Evolutionary conservation across 1,140 invertebrate species (phyloP).

Genomic region (Dendrolimus punctatus): DNA sequence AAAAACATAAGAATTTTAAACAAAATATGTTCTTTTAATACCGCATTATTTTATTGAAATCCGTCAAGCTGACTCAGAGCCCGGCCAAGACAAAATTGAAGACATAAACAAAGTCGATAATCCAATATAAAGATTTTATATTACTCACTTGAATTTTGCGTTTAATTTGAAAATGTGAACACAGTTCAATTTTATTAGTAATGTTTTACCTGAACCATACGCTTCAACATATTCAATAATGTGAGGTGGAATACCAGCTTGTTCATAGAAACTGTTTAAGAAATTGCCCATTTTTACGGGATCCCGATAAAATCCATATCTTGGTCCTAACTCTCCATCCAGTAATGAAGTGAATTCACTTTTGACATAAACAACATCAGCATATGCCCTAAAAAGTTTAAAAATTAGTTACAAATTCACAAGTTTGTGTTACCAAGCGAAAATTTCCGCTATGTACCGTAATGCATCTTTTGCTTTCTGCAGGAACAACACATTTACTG

Average conservation of each 20-base stretch:
- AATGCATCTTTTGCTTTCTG: constrained; percentile 83
- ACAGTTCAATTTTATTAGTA: too few species aligned
- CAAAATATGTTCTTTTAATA: too few species aligned
- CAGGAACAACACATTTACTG: constrained; percentile 81
- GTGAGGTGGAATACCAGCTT: constrained; percentile 74
- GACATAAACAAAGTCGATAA: too few species aligned
- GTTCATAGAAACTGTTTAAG: constrained; percentile 74
- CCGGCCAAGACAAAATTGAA: too few species aligned
- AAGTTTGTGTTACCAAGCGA: too few species aligned
- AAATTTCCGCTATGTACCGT: background rate
- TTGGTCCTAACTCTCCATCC: constrained; percentile 1
- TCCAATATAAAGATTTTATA: too few species aligned
- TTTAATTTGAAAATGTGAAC: too few species aligned
- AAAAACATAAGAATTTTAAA: too few species aligned
- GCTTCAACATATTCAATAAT: constrained; percentile 80
- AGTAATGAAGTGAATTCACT: constrained; percentile 55
- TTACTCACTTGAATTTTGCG: too few species aligned
- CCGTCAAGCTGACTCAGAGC: too few species aligned
- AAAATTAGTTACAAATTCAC: too few species aligned
- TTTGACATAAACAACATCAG: constrained; percentile 76
- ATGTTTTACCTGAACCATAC: constrained; percentile 75
- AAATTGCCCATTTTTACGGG: constrained; percentile 72
- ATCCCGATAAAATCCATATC: constrained; percentile 70
- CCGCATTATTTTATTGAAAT: too few species aligned
- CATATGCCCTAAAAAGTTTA: constrained; percentile 74